Base-by-base conservation (phyloP, 2,888 invertebrate genomes). In the Idaea straminata region DNA sequence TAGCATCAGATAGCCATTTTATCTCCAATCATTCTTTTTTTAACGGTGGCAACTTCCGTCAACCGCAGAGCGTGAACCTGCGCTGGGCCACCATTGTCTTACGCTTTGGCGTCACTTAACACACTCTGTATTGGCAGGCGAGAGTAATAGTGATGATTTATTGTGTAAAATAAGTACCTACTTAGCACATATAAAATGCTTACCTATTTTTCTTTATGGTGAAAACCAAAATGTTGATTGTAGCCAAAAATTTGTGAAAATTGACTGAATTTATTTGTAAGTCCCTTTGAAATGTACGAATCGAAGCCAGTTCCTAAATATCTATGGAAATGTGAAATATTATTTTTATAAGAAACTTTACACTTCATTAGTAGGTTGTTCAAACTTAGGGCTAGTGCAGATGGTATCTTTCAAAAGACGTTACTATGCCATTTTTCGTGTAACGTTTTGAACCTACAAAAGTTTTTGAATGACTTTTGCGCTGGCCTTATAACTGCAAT, bases 191-290 rank as follows among this genome's bases (percentile, higher is more conserved):
- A 25, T 25, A 35, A 36, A 58, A 64, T 59, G 7, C 58, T 63
- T 57, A 62, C 64, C 62, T 36, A 68, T 61, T 65, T 65, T 61
- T 68, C 65, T 36, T 61, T 66, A 68, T 60, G 34, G 65, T 57
- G 25, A 60, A 67, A 67, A 66, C 63, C 67, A 72, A 70, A 71
- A 66, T 72, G 65, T 66, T 68, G 70, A 67, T 61, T 66, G 65
- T 72, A 69, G 15, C 47, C n/a, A 34, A 34, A 13, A 71, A 69
- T 71, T 25, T 72, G 67, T 68, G 62, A 58, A 35, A 38, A 61
- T 47, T 64, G 73, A 71, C 71, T 71, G 69, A 72, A 71, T 69
- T 66, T 66, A 63, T 47, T 13, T 47, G 47, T 47, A 10, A 47
- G 47, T 47, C 13, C 25, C 25, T 47, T 47, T 47, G 47, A 47